Evolutionary conservation across 2,888 invertebrate genomes (phyloP).

Genomic region (Drosophila mayaguana): DNA sequence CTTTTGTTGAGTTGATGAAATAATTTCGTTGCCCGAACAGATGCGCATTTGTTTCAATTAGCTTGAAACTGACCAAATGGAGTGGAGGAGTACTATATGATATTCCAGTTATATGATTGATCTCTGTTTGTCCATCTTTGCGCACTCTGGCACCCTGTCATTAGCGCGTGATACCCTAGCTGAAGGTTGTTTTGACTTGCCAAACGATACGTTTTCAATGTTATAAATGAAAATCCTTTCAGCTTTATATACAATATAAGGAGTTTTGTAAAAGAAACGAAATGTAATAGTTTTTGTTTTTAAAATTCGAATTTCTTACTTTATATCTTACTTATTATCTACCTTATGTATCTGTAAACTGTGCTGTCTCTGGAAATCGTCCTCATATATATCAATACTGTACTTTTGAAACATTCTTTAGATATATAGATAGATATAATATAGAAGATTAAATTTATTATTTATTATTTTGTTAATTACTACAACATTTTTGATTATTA

Average conservation of each 20-base stretch:
- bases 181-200: background rate
- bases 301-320: background rate
- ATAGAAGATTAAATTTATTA: no score
- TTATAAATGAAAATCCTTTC: background rate
- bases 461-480: no score
- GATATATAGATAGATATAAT: no score
- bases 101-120: constrained; percentile 76
- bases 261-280: background rate
- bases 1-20: constrained; percentile 57
- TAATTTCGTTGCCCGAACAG: constrained; percentile 57
- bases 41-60: constrained; percentile 76
- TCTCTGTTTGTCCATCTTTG: constrained; percentile 66
- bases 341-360: no score
- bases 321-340: background rate
- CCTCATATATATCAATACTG: no score
- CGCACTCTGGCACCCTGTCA: constrained; percentile 79
- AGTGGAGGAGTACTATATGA: constrained; percentile 7
- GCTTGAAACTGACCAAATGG: constrained; percentile 40
- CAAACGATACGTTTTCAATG: background rate
- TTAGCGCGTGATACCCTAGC: constrained; percentile 64
- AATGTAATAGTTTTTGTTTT: background rate
- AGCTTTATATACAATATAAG: no score
- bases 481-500: no score
- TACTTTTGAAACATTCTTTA: no score
- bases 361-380: no score